A percentile compares a stretch with the other conserved stretches of the same genome.
These are phyloP conservation scores for Drosophila willistoni DNA, from an alignment of 1,140 invertebrate species.

Conservation along the genomic window DNA sequence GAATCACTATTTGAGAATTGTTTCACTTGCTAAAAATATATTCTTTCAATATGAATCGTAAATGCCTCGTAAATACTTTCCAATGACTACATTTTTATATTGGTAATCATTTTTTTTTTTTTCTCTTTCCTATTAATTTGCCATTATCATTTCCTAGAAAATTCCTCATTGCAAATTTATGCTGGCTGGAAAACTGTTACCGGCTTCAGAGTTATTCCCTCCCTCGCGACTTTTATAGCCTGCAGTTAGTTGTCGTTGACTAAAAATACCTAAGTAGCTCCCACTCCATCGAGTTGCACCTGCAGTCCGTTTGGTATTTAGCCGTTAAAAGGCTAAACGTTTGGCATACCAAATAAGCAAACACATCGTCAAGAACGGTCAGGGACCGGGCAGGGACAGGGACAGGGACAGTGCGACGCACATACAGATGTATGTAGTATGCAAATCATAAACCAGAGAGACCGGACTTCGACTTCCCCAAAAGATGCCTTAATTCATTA, in stretches of 20 bases:
- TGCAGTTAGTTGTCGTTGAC: conserved; percentile 56
- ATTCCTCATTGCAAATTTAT: background rate
- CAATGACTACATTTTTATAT: background rate
- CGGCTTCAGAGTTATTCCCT: conserved; percentile 26
- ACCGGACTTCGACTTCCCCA: conserved; percentile 8
- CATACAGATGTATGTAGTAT: background rate
- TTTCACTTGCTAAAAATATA: too few species aligned
- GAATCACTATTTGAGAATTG: too few species aligned
- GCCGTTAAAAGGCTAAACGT: conserved; percentile 74
- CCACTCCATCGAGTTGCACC: background rate
- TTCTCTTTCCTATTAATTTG: background rate
- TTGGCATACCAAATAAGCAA: conserved; percentile 71
- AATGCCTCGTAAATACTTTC: too few species aligned
- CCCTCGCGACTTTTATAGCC: conserved; percentile 18
- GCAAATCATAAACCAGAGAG: conserved; percentile 8
- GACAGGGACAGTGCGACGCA: too few species aligned
- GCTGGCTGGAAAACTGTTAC: conserved; percentile 6
- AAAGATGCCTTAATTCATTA: conserved; percentile 56
- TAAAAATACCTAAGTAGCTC: conserved; percentile 50
- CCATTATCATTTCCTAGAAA: conserved; percentile 10
- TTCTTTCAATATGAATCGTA: too few species aligned
- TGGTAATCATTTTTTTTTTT: background rate
- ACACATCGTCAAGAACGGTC: background rate
- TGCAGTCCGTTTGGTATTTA: conserved; percentile 29
- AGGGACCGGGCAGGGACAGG: background rate